phyloP scores from a whole-genome alignment of 2,113 vertebrate species.

The Tragelaphus buxtoni region DNA sequence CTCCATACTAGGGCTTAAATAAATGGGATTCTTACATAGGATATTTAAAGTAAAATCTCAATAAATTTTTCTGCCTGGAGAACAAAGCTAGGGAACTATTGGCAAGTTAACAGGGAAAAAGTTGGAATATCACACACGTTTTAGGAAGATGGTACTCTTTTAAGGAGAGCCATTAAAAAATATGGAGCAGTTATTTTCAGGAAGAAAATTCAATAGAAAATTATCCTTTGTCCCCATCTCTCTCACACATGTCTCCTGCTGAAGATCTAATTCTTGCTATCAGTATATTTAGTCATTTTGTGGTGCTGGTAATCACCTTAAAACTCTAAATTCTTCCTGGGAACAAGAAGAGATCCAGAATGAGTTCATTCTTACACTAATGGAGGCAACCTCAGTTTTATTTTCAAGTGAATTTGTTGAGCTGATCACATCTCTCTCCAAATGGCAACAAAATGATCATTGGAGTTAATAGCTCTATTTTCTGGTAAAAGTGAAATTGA shows the following conservation, averaged over 20 bases:
- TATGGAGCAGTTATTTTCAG: neutral
- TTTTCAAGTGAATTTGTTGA: conserved; percentile 36
- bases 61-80: neutral
- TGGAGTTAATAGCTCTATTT: conserved; percentile 27
- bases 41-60: neutral
- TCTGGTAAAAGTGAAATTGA: conserved; percentile 35
- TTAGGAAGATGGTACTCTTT: neutral
- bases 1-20: neutral
- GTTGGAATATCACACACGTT: neutral
- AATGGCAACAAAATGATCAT: conserved; percentile 33
- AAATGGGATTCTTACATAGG: neutral
- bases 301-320: neutral
- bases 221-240: neutral
- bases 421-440: conserved; percentile 25
- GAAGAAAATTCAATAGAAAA: conserved; percentile 28
- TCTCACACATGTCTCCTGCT: neutral
- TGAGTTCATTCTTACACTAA: conserved; percentile 49
- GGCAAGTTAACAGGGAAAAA: neutral
- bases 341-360: neutral
- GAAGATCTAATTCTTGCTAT: neutral
- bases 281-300: neutral
- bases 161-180: neutral
- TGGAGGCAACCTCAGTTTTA: conserved; percentile 10
- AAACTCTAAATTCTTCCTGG: neutral
- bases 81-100: neutral